These are phyloP conservation scores for Eutrigla gurnardus DNA, from an alignment of 2,797 vertebrate species.

Conservation along the genomic window DNA sequence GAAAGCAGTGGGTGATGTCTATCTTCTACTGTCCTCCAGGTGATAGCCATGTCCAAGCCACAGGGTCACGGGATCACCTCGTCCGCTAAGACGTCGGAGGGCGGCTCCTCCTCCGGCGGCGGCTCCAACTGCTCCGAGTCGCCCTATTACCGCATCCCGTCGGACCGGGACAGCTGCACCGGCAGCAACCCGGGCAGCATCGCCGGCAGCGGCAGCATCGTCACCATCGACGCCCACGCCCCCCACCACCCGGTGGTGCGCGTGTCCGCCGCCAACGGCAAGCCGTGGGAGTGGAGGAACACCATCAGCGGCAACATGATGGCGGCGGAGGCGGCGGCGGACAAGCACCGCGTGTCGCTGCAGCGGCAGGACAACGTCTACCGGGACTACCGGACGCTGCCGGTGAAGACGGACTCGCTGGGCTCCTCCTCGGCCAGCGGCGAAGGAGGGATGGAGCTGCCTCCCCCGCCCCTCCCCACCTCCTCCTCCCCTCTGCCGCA, in stretches of 20 bases:
- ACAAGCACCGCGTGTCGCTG: conserved; percentile 80
- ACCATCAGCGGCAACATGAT: conserved; percentile 82
- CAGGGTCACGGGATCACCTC: conserved; percentile 80
- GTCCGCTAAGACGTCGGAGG: conserved; percentile 88
- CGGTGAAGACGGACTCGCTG: conserved; percentile 84
- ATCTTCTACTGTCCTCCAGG: conserved; percentile 77
- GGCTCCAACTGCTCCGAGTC: conserved; percentile 95
- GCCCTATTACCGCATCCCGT: conserved; percentile 92
- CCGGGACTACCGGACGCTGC: conserved; percentile 83
- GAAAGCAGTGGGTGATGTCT: too few species aligned
- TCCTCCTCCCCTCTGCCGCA: conserved; percentile 73
- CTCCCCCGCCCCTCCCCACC: conserved; percentile 72
- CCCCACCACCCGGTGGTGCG: conserved; percentile 95
- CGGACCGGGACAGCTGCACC: conserved; percentile 90
- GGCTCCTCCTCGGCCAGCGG: conserved; percentile 87
- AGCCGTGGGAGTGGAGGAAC: conserved; percentile 92
- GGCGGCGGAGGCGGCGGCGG: conserved; percentile 79
- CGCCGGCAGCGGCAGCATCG: conserved; percentile 89
- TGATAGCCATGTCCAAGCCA: conserved; percentile 95
- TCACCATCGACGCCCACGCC: conserved; percentile 94
- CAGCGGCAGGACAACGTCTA: conserved; percentile 85
- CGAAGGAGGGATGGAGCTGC: conserved; percentile 83
- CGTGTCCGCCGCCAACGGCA: conserved; percentile 87
- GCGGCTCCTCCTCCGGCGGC: conserved; percentile 86
- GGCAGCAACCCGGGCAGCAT: conserved; percentile 93